Evolutionary conservation across 2,888 invertebrate species (phyloP), one percentile per base, ranked within the genome.

Genomic region (Ctenicera cuprea): DNA sequence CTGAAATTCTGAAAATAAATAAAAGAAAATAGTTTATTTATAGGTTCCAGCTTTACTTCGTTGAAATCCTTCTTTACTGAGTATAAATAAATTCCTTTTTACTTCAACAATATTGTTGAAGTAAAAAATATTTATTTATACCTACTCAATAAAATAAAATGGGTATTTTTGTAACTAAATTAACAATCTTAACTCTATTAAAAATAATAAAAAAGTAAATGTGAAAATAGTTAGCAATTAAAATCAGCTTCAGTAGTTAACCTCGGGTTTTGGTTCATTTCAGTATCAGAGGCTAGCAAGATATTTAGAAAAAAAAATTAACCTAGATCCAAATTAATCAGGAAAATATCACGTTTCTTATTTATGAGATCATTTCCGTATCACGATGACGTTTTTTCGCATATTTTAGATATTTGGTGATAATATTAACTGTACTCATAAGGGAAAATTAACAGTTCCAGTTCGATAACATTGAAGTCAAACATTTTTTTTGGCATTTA

Each of bases 281-380:
- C 41, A n/a, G 4, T 43, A 48, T 52, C 26, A 26, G n/a, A 22
- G 1, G 3, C n/a, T 12, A 52, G 22, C 52, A 9, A 14, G 33
- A 30, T 54, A 30, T 54, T n/a, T 33, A 9, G 3, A 1, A 16
- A 18, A n/a, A 8, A 33, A 14, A 3, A 14, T 54, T 30, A 54
- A 54, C 30, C 26, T 16, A 22, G n/a, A 54, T 54, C 33, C 14
- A 54, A 54, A 54, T 54, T 14, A 33, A 54, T 54, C 54, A 54
- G 54, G 54, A 54, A 54, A 11, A 4, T n/a, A 30, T 26, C 54
- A 20, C 48, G 48, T 48, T 48, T 20, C 18, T 11, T 18, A 33
- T 33, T 54, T 8, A 30, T 14, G 14, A 45, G 18, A 45, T 18
- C 16, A 7, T 7, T 45, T 45, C 45, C 45, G 45, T 45, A 18